Evolutionary conservation across 1,140 invertebrate genomes (phyloP), one percentile per base, ranked within the genome.

Genomic region (Drosophila nasuta): DNA sequence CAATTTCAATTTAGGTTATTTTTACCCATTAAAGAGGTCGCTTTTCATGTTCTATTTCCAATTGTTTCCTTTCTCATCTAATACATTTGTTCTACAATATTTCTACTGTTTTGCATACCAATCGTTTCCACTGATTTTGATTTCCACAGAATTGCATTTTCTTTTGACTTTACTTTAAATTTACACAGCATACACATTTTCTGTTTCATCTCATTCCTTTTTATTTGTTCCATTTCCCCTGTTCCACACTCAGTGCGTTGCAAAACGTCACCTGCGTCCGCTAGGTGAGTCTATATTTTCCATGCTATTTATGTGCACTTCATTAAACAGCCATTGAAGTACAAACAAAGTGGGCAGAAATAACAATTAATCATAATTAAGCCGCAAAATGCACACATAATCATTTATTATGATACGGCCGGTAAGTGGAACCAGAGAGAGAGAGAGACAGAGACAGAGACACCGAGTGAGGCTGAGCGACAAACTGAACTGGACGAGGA

Each of bases 321-420:
- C 83, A 88, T 86, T 88, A 72, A 70, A 52, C 64, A 66, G 72
- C 56, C 80, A 82, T 70, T 65, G 60, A 81, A 77, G 65, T 65
- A 68, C 72, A 77, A 83, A 74, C 73, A 73, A 35, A 54, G 28
- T 54, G 48, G 6, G 35, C 49, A 45, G 51, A 59, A 79, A 86
- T 82, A 82, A 70, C 80, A 87, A 88, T 87, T 87, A 87, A 87
- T 87, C 83, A 87, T 83, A 88, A 87, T 87, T 87, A 87, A 80
- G 79, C 69, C 60, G 46, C 60, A 75, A 62, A 71, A 59, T 76
- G 72, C 62, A 67, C 68, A 74, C 65, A 68, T 73, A 77, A 74
- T 77, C 70, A 79, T 77, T 74, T 77, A 69, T 57, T 64, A 72
- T 71, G 60, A 59, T 30, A 38, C 7, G 28, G 45, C 30, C 35